These are phyloP conservation scores for Subacronicta megacephala DNA, from an alignment of 2,888 invertebrate species.

Conservation along the genomic window DNA sequence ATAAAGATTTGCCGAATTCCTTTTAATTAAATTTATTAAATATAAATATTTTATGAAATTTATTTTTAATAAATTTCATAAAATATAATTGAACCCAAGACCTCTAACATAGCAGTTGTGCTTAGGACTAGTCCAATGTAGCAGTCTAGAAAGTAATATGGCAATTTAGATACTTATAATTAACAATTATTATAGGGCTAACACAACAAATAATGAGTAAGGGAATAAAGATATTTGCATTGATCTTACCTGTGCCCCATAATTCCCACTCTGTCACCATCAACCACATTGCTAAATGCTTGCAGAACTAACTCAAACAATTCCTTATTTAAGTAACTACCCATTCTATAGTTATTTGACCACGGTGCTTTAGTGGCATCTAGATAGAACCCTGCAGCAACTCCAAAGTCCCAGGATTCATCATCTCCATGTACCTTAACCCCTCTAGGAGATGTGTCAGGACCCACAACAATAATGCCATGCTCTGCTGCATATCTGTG, in stretches of 20 bases:
- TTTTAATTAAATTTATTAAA: constrained; percentile 82
- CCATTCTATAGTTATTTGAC: constrained; percentile 98
- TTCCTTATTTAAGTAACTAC: constrained; percentile 97
- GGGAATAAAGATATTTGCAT: too few species aligned
- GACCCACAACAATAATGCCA: constrained; percentile 96
- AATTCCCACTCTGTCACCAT: constrained; percentile 91
- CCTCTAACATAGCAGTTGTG: too few species aligned
- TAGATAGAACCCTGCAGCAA: constrained; percentile 98
- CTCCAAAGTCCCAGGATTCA: constrained; percentile 98
- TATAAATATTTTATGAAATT: constrained; percentile 60
- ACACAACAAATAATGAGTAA: too few species aligned
- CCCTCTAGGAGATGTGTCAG: constrained; percentile 98
- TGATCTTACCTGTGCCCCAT: constrained; percentile 93
- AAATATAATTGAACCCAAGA: too few species aligned
- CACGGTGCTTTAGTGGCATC: constrained; percentile 97
- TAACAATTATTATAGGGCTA: too few species aligned
- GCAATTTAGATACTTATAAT: too few species aligned
- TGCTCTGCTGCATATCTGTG: constrained; percentile 94
- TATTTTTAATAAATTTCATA: constrained; percentile 85
- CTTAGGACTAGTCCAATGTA: too few species aligned
- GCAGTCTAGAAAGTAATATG: too few species aligned
- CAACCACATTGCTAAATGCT: constrained; percentile 91
- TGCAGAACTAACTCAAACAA: constrained; percentile 93
- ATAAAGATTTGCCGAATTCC: constrained; percentile 91
- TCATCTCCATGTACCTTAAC: constrained; percentile 97